phyloP scores from a whole-genome alignment of 1,140 invertebrate species.

The Trinorchestia longiramus region DNA sequence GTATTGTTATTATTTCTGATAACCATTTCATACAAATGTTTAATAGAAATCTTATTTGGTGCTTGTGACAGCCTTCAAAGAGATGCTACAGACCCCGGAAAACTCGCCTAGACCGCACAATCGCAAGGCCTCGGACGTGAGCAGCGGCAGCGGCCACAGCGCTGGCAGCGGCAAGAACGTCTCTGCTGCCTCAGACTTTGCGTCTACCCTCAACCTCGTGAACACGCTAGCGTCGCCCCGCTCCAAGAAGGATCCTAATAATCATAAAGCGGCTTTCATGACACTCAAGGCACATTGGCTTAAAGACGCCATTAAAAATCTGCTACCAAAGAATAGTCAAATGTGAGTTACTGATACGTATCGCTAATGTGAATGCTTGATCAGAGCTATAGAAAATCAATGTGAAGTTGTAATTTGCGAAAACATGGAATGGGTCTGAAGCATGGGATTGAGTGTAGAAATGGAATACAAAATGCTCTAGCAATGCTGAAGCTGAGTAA shows the following conservation, averaged over 20 bases:
- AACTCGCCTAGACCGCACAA: conserved; percentile 81
- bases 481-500: neutral
- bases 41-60: neutral
- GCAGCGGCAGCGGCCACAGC: conserved; percentile 66
- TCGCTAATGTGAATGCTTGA: neutral
- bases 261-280: conserved; percentile 83
- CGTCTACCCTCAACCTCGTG: conserved; percentile 70
- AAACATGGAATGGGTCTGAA: neutral
- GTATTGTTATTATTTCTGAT: neutral
- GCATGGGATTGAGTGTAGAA: no score
- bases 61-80: conserved; percentile 76
- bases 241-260: conserved; percentile 75
- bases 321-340: conserved; percentile 51
- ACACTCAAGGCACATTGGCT: conserved; percentile 71
- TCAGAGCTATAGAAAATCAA: neutral
- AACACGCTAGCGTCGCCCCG: conserved; percentile 67
- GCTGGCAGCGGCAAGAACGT: neutral
- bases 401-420: neutral
- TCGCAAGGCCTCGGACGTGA: conserved; percentile 74
- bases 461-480: no score
- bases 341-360: conserved; percentile 23
- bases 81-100: conserved; percentile 88
- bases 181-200: conserved; percentile 58
- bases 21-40: neutral
- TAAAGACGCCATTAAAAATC: conserved; percentile 53